phyloP scores from a whole-genome alignment of 2,888 invertebrate genomes.

The Caenorhabditis angaria region DNA sequence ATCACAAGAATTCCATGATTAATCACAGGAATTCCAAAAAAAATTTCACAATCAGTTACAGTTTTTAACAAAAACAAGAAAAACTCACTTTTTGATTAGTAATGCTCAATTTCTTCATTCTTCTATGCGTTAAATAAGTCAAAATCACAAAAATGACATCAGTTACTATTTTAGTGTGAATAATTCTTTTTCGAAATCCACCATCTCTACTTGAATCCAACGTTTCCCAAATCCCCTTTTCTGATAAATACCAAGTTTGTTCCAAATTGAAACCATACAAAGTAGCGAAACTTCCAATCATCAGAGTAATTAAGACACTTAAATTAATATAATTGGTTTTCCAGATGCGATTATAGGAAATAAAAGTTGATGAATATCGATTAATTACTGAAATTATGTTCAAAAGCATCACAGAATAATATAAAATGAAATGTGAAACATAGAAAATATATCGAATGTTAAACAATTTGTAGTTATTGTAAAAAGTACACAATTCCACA shows the following conservation, averaged over 20 bases:
- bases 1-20: too few relatives aligned
- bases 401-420: background rate
- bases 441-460: background rate
- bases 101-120: too few relatives aligned
- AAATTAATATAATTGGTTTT: background rate
- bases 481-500: background rate
- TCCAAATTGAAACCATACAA: too few relatives aligned
- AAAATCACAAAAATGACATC: background rate
- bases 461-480: background rate
- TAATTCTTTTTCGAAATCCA: background rate
- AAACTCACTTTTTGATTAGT: too few relatives aligned
- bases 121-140: background rate
- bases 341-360: background rate
- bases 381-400: background rate
- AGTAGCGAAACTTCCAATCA: background rate
- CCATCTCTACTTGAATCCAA: background rate
- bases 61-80: too few relatives aligned
- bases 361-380: background rate
- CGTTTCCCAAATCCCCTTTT: background rate
- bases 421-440: background rate
- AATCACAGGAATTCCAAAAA: too few relatives aligned
- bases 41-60: too few relatives aligned
- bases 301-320: background rate
- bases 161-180: background rate
- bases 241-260: background rate